Conservation (phyloP, 2,888 invertebrate genomes). For the Pomacea canaliculata region DNA sequence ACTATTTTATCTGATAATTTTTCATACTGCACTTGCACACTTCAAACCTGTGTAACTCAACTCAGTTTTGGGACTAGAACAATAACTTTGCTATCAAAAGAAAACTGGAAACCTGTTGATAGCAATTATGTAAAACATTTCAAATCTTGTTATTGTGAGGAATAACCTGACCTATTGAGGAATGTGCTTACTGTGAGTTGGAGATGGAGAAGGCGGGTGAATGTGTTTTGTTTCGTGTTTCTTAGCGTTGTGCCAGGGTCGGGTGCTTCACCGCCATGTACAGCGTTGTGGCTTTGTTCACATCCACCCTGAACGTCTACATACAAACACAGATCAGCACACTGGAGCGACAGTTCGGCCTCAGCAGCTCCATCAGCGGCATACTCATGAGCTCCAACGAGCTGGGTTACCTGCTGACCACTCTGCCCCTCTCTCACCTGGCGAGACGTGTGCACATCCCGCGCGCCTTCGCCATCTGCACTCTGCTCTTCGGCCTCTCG, state of each 20-base stretch:
- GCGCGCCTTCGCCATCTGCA: slow-evolving; percentile 42
- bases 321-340: slow-evolving; percentile 55
- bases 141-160: not conserved
- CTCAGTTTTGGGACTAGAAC: no score
- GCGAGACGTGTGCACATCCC: slow-evolving; percentile 46
- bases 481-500: slow-evolving; percentile 46
- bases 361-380: no score
- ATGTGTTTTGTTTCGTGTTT: no score
- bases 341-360: slow-evolving; percentile 50
- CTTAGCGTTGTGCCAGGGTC: slow-evolving; percentile 43
- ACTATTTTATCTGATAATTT: no score
- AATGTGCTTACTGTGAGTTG: slow-evolving; percentile 5
- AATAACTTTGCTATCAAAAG: no score
- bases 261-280: slow-evolving; percentile 39
- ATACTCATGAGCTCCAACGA: no score
- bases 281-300: slow-evolving; percentile 39
- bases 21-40: no score
- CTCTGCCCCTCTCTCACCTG: slow-evolving; percentile 26
- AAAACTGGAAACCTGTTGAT: not conserved
- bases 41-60: no score
- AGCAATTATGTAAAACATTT: not conserved
- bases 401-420: no score
- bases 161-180: not conserved
- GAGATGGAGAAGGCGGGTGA: no score
- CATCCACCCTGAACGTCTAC: slow-evolving; percentile 43